These are phyloP conservation scores for Albula goreensis DNA, from an alignment of 2,113 vertebrate species.

Conservation along the genomic window DNA sequence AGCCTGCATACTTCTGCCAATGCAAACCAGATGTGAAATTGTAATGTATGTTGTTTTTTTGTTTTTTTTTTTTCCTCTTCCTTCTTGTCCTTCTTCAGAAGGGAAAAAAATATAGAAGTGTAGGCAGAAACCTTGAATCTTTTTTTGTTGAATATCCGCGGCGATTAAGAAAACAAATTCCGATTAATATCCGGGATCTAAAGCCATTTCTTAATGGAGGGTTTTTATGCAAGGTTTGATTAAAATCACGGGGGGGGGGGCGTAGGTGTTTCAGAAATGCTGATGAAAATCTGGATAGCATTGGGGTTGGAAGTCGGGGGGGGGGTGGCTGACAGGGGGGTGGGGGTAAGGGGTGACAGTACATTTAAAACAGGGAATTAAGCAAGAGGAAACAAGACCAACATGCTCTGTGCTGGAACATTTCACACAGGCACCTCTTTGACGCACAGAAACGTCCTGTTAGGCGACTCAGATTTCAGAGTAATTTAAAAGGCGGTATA, in stretches of 20 bases:
- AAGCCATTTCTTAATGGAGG: too few species aligned
- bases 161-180: conserved; percentile 60
- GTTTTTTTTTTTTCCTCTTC: conserved; percentile 31
- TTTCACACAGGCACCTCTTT: not conserved
- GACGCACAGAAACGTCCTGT: not conserved
- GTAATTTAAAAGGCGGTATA: not conserved
- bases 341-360: conserved; percentile 30
- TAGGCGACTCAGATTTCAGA: not conserved
- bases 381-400: not conserved
- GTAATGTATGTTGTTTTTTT: conserved; percentile 69
- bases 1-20: conserved; percentile 72
- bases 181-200: conserved; percentile 39
- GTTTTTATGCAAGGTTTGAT: conserved; percentile 36
- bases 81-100: conserved; percentile 45
- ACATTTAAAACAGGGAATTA: not conserved
- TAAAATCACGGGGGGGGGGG: conserved; percentile 23
- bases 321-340: conserved; percentile 19
- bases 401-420: not conserved
- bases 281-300: conserved; percentile 16
- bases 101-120: conserved; percentile 54
- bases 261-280: not conserved
- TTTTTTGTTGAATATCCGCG: conserved; percentile 47
- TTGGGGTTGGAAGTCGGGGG: not conserved
- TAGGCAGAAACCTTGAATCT: conserved; percentile 56
- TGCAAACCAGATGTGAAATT: conserved; percentile 78